Base-by-base conservation (phyloP, 2,113 vertebrate species). In the Microtus montanus region DNA sequence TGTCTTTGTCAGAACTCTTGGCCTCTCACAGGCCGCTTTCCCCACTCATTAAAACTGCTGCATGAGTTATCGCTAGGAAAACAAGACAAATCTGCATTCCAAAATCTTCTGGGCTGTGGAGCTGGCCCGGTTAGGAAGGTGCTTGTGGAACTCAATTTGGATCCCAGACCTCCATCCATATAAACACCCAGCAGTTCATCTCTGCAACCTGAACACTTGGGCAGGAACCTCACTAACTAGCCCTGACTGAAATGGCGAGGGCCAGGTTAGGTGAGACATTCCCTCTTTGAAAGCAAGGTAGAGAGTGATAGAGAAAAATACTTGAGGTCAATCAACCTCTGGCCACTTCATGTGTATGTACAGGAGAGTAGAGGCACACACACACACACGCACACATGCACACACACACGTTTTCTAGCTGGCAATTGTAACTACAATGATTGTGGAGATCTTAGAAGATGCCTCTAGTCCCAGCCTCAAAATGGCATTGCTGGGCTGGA, bases 391-490 rank as follows among this genome's bases (percentile, higher is more conserved):
- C 38, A 41, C 38, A 11, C 17, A 22, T 17, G 30, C 63, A 11
- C 47, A 47, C 41, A 47, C 41, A 77, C 41, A 26, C 74, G 2
- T 44, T 91, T 93, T 92, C n/a, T 75, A 78, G 15, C 15, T 93
- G 66, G 49, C 22, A 87, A 35, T 2, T 49, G 3, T 52, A 68
- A 64, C 44, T 63, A 35, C 22, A 73, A 1, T 33, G 15, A 75
- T 47, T 74, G 63, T 52, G n/a, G 38, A 68, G 12, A 54, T 79
- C 47, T 82, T 41, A 95, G 44, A 75, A 7, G 89, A 89, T 11
- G 68, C 35, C 33, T 94, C 63, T 92, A 89, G 66, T 96, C 68
- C 77, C 52, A 28, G 33, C 44, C 79, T 87, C 73, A 88, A 89
- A 96, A 92, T 58, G 15, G 41, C 52, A 64, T 70, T 80, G 15